Evolutionary conservation across 2,113 vertebrate genomes (phyloP).

Genomic region (Terrapene triunguis): DNA sequence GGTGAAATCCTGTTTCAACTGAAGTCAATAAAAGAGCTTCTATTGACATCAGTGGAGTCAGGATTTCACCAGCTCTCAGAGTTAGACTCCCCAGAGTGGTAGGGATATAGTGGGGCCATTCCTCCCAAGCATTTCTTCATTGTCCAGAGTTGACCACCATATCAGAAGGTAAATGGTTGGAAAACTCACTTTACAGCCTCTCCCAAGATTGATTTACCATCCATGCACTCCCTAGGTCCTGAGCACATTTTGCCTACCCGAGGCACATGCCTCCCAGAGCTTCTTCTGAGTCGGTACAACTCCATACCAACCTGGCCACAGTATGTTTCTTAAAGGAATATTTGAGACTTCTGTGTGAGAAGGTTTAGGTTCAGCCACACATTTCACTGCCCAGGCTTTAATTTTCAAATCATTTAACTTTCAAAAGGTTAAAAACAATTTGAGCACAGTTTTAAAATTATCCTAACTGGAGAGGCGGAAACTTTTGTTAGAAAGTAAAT

Average conservation of each 20-base stretch:
- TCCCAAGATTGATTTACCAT: not conserved
- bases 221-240: rapidly evolving
- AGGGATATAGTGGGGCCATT: not conserved
- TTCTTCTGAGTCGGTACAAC: not conserved
- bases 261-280: not conserved
- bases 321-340: not conserved
- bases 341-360: not conserved
- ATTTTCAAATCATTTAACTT: not conserved
- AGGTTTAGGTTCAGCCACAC: not conserved
- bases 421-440: not conserved
- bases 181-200: not conserved
- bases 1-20: rapidly evolving
- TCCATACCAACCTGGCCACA: not conserved
- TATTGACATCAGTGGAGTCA: not conserved
- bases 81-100: not conserved
- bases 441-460: slow-evolving; percentile 19
- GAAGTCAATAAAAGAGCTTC: rapidly evolving
- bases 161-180: rapidly evolving
- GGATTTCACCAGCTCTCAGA: not conserved
- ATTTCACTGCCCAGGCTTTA: not conserved
- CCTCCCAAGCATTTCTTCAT: not conserved
- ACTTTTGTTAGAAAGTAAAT: not conserved
- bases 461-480: slow-evolving; percentile 14
- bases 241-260: not conserved
- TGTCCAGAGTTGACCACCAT: rapidly evolving